Base-by-base conservation (phyloP, 2,797 vertebrate species). In the Rachycentron canadum region DNA sequence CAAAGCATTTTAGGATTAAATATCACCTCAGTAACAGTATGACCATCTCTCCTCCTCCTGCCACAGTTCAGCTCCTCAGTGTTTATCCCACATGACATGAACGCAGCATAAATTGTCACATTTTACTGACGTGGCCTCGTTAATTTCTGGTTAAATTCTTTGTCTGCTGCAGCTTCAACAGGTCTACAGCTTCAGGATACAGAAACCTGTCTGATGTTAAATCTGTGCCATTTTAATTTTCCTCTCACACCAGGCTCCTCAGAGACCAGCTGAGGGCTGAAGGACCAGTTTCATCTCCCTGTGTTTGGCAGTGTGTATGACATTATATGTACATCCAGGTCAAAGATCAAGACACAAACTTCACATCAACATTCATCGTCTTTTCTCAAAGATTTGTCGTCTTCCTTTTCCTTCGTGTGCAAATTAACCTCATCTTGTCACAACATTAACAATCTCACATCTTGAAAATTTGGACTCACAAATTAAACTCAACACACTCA, bases 231-330 rank as follows among this genome's bases (percentile, higher is more conserved):
- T 55, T 43, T 26, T n/a, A n/a, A n/a, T n/a, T 40, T 28, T n/a
- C 14, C 63, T 57, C 69, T 47, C n/a, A 82, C n/a, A 36, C 7
- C 62, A 80, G 84, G 90, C 64, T 57, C 17, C 86, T 92, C 89
- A 92, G 85, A 90, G 82, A 89, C 92, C 92, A 88, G 91, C 93
- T 93, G 91, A 92, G 86, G 56, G 72, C 81, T 68, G 65, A 47
- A 34, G 10, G 32, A 50, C 73, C 75, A 70, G 63, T 69, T 73
- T 64, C 49, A 43, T 65, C 55, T 30, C 12, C 55, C 68, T 50
- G 7, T n/a, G 69, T 55, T 8, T 40, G 47, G 34, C 17, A 60
- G 70, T 82, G 80, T 66, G 73, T 82, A 47, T 72, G 73, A 64
- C 41, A 65, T 55, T 17, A 61, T 73, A 81, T 76, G 73, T 78